Evolutionary conservation across 2,113 vertebrate species (phyloP), one percentile per base, ranked within the genome.

Genomic region (Pterocles burchelli): DNA sequence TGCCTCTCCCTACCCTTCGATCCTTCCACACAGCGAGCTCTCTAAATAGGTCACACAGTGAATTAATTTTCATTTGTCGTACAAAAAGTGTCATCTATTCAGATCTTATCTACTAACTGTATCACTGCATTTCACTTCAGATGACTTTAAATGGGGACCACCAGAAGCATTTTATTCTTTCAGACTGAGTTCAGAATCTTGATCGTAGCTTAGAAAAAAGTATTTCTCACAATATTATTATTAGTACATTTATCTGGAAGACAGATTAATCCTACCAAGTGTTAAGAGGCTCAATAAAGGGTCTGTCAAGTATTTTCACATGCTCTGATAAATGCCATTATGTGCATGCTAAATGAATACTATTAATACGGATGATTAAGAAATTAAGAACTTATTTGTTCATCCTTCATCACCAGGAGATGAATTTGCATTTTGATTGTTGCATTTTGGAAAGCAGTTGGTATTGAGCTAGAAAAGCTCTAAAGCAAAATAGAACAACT

Each of bases 301-400:
- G 71, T 67, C 72, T 95, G 91, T 91, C 90, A 92, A 96, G 82
- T 91, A 59, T 89, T 96, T 95, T 83, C 59, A 52, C 43, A 88
- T 88, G 43, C 88, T 91, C 75, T 95, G 88, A 96, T 91, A 88
- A 94, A 93, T 96, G 85, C 57, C 75, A 94, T 94, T 91, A 91
- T 78, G 38, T 86, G 68, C 67, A 85, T 90, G 82, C 48, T 46
- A 96, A 93, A 95, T 85, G 77, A 93, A 83, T 57, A 57, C 31
- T 90, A 93, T 91, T 88, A 96, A 94, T 96, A 93, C 59, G 63
- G 75, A 94, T 90, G 91, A 95, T 96, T 96, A 94, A 93, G 96
- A 95, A 93, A 91, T 85, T 94, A 96, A 94, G 63, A 88, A 83
- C 26, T 54, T 89, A 86, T 80, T 93, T 94, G 45, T 84, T 96